phyloP scores from a whole-genome alignment of 2,113 vertebrate species.

The Sterrhoptilus dennistouni region DNA sequence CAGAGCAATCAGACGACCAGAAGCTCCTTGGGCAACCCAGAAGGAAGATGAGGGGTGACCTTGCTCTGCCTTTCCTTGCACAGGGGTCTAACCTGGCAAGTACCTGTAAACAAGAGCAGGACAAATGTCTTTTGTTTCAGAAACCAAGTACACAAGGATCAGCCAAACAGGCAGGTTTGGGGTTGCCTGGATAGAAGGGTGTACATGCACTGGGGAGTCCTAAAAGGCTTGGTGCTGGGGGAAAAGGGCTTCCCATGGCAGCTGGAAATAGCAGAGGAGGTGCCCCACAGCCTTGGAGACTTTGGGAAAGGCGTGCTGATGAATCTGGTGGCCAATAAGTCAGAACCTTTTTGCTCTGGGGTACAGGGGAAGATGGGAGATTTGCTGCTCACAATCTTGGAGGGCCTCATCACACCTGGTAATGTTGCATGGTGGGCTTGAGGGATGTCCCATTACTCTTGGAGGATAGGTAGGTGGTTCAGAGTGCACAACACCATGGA shows the following conservation, averaged over 20 bases:
- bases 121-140: background rate
- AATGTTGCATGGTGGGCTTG: background rate
- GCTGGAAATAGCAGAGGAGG: background rate
- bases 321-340: background rate
- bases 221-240: background rate
- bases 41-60: background rate
- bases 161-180: background rate
- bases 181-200: background rate
- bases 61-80: background rate
- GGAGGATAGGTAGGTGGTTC: background rate
- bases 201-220: background rate
- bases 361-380: background rate
- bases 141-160: background rate
- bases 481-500: background rate
- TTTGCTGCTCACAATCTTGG: background rate
- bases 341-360: background rate
- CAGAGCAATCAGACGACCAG: background rate
- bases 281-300: background rate
- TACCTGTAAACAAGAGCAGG: background rate
- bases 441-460: fast-evolving
- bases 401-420: background rate
- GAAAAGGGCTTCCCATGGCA: background rate
- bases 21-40: background rate
- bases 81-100: background rate
- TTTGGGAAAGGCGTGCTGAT: background rate